Evolutionary conservation across 2,113 vertebrate genomes (phyloP).

Genomic region (Sminthopsis crassicaudata): DNA sequence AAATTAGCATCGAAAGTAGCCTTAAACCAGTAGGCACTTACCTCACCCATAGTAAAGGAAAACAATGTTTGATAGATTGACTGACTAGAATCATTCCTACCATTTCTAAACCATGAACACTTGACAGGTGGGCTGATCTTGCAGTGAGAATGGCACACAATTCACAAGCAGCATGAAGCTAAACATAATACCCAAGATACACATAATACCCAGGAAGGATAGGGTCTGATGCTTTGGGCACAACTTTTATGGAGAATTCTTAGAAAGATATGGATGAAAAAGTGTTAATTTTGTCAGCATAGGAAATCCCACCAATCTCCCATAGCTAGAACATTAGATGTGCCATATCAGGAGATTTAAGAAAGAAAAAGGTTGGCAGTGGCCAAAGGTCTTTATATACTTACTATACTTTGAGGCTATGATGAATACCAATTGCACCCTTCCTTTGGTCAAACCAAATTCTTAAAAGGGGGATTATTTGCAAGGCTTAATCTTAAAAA

Average conservation of each 20-base stretch:
- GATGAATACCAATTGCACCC: constrained; percentile 49
- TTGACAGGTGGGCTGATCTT: neutral
- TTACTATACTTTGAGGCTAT: constrained; percentile 52
- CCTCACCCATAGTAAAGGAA: neutral
- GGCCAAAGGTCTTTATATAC: constrained; percentile 38
- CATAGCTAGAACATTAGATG: neutral
- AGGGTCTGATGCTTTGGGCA: accelerated
- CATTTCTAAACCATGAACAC: neutral
- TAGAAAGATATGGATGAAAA: neutral
- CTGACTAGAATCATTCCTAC: neutral
- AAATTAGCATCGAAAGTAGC: constrained; percentile 38
- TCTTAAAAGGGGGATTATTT: constrained; percentile 9
- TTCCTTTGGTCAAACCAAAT: constrained; percentile 21
- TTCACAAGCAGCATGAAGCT: neutral
- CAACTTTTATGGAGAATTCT: neutral
- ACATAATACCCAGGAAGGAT: neutral
- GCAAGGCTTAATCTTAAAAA: constrained; percentile 55
- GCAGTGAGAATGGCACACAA: neutral
- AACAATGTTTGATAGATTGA: neutral
- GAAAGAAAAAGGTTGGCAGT: constrained; percentile 17
- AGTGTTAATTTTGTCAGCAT: neutral
- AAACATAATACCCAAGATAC: neutral
- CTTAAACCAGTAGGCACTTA: constrained; percentile 39
- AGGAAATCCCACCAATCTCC: neutral
- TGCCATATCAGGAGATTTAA: constrained; percentile 33